Evolutionary conservation across 2,888 invertebrate genomes (phyloP).

Genomic region (Gryllus longicercus): DNA sequence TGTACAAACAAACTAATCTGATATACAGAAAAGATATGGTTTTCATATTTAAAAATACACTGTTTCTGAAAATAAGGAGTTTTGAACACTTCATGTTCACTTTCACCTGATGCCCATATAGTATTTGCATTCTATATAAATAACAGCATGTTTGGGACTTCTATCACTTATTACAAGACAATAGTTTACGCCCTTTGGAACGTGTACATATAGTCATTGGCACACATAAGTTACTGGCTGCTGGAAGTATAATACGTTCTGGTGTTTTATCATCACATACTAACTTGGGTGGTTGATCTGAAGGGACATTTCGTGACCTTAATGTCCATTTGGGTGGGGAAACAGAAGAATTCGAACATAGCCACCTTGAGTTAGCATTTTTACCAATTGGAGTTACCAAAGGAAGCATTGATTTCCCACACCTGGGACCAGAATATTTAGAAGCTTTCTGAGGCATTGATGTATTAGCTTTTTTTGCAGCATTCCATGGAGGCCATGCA

Average conservation of each 20-base stretch:
- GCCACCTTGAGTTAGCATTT: neutral
- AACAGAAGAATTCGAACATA: conserved; percentile 25
- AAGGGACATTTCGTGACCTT: conserved; percentile 23
- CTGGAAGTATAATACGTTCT: too few species aligned
- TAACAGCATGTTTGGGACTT: neutral
- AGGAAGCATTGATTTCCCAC: conserved; percentile 5
- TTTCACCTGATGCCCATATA: too few species aligned
- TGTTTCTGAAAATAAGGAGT: too few species aligned
- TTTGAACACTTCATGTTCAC: too few species aligned
- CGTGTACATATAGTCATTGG: neutral
- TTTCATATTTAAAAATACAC: too few species aligned
- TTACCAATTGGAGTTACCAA: neutral
- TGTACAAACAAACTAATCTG: neutral
- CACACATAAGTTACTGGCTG: too few species aligned
- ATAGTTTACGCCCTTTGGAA: neutral
- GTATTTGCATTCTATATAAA: neutral
- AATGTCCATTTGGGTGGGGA: conserved; percentile 22
- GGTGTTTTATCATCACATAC: too few species aligned
- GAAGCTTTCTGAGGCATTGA: neutral
- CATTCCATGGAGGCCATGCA: conserved; percentile 23
- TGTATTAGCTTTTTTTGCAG: neutral
- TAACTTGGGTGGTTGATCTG: neutral
- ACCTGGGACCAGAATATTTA: neutral
- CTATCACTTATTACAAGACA: neutral
- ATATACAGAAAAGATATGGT: neutral